These are phyloP conservation scores for Lepidocolaptes lacrymiger DNA, from an alignment of 2,797 vertebrate genomes.

Conservation along the genomic window DNA sequence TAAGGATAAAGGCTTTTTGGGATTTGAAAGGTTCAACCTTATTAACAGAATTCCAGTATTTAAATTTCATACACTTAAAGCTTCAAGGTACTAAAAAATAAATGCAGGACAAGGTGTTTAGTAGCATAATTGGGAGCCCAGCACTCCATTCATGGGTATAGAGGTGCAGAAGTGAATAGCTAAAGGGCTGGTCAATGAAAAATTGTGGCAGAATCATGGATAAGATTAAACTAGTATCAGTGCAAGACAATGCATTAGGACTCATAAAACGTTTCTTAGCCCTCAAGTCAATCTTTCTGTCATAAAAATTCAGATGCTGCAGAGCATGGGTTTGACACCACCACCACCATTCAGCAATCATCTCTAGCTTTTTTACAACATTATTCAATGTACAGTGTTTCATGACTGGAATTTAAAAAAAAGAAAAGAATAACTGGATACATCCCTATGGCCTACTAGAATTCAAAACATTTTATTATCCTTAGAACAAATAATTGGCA, in stretches of 20 bases:
- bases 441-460: not conserved
- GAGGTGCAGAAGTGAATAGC: not conserved
- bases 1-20: not conserved
- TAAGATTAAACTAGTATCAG: not conserved
- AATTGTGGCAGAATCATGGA: fast-evolving
- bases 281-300: not conserved
- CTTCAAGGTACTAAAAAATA: not conserved
- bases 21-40: not conserved
- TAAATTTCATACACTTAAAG: not conserved
- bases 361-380: not conserved
- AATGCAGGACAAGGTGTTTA: not conserved
- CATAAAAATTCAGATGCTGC: not conserved
- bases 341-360: not conserved
- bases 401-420: not conserved
- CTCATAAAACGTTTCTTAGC: not conserved
- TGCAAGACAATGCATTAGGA: fast-evolving
- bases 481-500: not conserved
- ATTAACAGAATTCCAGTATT: not conserved
- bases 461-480: not conserved
- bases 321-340: not conserved
- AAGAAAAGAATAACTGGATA: not conserved
- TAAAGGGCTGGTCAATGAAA: not conserved
- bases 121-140: not conserved
- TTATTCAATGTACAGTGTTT: not conserved
- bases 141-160: not conserved